A percentile compares a stretch with the other conserved stretches of the same genome.
Conservation (phyloP, 2,888 invertebrate genomes). For the Scaptomyza polygonia region DNA sequence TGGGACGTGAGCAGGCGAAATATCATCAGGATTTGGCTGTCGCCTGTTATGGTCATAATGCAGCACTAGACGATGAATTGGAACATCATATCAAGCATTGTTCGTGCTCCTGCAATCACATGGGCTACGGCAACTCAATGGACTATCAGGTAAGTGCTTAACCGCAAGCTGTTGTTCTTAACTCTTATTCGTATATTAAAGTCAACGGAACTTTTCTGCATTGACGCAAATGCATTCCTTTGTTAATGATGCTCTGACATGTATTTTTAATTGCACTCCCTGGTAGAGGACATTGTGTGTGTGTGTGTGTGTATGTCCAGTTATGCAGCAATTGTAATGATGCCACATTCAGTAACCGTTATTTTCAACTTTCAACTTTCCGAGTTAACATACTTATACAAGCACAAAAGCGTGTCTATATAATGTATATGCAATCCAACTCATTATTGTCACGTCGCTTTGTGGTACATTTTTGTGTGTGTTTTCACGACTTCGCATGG, state of each 20-base stretch:
- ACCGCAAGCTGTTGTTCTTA: not conserved
- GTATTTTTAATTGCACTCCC: slow-evolving; percentile 55
- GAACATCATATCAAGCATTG: slow-evolving; percentile 95
- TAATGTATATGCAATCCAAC: slow-evolving; percentile 42
- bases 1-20: slow-evolving; percentile 46
- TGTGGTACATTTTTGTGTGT: slow-evolving; percentile 56
- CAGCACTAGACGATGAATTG: slow-evolving; percentile 90
- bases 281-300: slow-evolving; percentile 16
- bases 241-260: slow-evolving; percentile 59
- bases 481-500: slow-evolving; percentile 37
- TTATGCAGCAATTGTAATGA: slow-evolving; percentile 46
- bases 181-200: slow-evolving; percentile 2
- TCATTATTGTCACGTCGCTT: slow-evolving; percentile 68
- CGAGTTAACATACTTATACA: slow-evolving; percentile 33
- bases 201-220: slow-evolving; percentile 2
- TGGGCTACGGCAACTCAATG: slow-evolving; percentile 96
- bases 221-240: slow-evolving; percentile 36
- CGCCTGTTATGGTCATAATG: slow-evolving; percentile 55
- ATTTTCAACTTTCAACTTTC: slow-evolving; percentile 35
- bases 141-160: slow-evolving; percentile 90
- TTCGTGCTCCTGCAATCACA: slow-evolving; percentile 96
- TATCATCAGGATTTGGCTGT: slow-evolving; percentile 52
- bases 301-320: slow-evolving; percentile 11
- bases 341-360: slow-evolving; percentile 48
- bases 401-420: slow-evolving; percentile 2